These are phyloP conservation scores for Noctua pronuba DNA, from an alignment of 2,888 invertebrate species.

Conservation along the genomic window DNA sequence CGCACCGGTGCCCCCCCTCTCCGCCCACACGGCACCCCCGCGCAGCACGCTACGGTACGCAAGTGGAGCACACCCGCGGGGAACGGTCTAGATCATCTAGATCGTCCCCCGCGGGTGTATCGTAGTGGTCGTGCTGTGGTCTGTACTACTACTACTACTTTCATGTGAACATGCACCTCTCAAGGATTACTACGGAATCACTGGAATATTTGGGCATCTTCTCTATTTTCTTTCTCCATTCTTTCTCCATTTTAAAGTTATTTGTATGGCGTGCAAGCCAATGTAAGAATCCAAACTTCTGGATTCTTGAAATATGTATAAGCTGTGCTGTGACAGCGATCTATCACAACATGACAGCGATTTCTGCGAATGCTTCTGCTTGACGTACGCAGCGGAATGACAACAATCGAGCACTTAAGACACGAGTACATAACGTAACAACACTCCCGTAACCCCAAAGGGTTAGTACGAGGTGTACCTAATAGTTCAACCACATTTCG, in stretches of 20 bases:
- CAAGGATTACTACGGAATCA: not conserved
- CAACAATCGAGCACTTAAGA: not conserved
- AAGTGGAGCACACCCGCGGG: constrained; percentile 51
- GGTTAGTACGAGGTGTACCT: too few relatives aligned
- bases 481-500: too few relatives aligned
- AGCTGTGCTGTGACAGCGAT: not conserved
- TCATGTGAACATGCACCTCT: not conserved
- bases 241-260: too few relatives aligned
- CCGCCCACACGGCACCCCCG: constrained; percentile 2
- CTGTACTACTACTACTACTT: not conserved
- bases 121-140: not conserved
- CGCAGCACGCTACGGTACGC: constrained; percentile 54
- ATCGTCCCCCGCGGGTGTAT: not conserved
- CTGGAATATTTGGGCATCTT: not conserved
- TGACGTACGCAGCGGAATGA: not conserved
- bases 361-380: not conserved
- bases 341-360: not conserved
- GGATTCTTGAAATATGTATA: not conserved
- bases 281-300: not conserved
- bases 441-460: too few relatives aligned
- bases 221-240: not conserved
- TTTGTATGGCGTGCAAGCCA: not conserved
- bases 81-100: constrained; percentile 13
- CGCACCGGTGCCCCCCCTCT: constrained; percentile 73
- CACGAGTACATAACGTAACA: too few relatives aligned